These are phyloP conservation scores for Hippocampus barbouri DNA, from an alignment of 2,113 vertebrate genomes.

Conservation along the genomic window DNA sequence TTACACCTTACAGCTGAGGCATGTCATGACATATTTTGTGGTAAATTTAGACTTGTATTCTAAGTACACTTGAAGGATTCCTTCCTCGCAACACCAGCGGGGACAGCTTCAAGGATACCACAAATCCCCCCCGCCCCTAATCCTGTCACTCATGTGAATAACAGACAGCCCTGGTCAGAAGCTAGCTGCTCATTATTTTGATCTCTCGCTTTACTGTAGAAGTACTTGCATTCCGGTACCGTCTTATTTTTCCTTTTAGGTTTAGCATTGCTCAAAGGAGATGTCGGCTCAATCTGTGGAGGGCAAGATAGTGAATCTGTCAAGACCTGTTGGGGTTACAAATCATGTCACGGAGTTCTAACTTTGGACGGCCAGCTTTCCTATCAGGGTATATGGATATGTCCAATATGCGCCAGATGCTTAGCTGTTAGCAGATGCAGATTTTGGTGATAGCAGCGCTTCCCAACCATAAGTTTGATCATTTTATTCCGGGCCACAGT, in stretches of 20 bases:
- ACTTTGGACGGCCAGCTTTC: constrained; percentile 33
- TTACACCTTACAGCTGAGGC: background rate
- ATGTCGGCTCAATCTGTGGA: constrained; percentile 20
- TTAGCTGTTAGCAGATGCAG: constrained; percentile 22
- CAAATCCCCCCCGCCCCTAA: constrained; percentile 46
- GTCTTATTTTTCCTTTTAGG: constrained; percentile 1
- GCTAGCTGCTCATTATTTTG: constrained; percentile 42
- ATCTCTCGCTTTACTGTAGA: constrained; percentile 23
- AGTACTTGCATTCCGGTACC: constrained; percentile 9
- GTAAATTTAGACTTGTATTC: background rate
- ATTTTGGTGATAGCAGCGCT: background rate
- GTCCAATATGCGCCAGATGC: constrained; percentile 23
- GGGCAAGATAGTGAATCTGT: constrained; percentile 31
- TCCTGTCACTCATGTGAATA: constrained; percentile 52
- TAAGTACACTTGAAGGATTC: background rate
- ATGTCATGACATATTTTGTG: background rate
- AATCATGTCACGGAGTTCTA: constrained; percentile 27
- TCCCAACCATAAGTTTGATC: background rate
- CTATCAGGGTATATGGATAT: background rate
- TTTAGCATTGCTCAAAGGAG: constrained; percentile 3
- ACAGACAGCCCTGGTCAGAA: constrained; percentile 37
- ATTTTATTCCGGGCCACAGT: too few relatives aligned
- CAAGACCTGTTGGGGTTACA: constrained; percentile 27
- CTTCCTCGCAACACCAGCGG: constrained; percentile 32
- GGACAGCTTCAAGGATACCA: constrained; percentile 33